Percentiles rank a stretch among this genome's conserved stretches.
Conservation (phyloP, 1,140 invertebrate genomes). For the Drosophila ficusphila region DNA sequence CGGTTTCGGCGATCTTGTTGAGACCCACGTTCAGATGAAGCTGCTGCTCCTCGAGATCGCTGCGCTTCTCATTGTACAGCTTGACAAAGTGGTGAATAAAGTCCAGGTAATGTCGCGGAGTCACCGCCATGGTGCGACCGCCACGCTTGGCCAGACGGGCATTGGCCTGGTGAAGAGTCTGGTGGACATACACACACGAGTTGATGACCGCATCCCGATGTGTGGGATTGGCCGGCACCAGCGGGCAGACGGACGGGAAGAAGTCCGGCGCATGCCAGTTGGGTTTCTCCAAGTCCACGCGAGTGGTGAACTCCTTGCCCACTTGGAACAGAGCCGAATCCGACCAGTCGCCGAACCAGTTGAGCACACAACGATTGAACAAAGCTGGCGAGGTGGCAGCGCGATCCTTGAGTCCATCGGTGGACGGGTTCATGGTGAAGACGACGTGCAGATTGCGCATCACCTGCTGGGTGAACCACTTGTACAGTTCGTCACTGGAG, state of each 20-base stretch:
- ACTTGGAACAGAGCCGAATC: constrained; percentile 97
- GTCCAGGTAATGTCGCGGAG: constrained; percentile 99
- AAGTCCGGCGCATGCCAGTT: constrained; percentile 94
- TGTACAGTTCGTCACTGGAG: constrained; percentile 99
- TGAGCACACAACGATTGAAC: constrained; percentile 99
- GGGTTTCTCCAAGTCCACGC: constrained; percentile 92
- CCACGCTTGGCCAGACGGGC: constrained; percentile 94
- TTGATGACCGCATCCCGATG: constrained; percentile 98
- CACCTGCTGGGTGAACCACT: constrained; percentile 98
- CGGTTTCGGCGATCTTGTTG: constrained; percentile 99
- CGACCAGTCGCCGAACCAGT: constrained; percentile 99
- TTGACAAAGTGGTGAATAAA: constrained; percentile 99
- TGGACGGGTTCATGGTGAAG: constrained; percentile 99
- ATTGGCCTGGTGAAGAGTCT: constrained; percentile 98
- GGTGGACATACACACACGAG: constrained; percentile 99
- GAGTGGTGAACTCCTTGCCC: constrained; percentile 93
- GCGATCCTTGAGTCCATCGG: constrained; percentile 98
- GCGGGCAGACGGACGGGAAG: constrained; percentile 93
- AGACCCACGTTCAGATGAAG: constrained; percentile 99
- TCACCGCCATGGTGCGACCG: constrained; percentile 98
- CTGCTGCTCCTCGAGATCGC: constrained; percentile 99
- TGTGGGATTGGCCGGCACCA: constrained; percentile 90
- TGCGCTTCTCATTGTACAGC: constrained; percentile 98
- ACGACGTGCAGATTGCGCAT: constrained; percentile 99
- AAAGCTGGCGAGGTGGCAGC: constrained; percentile 99